Evolutionary conservation across 2,888 invertebrate species (phyloP).

Genomic region (Epistrophella euchroma): DNA sequence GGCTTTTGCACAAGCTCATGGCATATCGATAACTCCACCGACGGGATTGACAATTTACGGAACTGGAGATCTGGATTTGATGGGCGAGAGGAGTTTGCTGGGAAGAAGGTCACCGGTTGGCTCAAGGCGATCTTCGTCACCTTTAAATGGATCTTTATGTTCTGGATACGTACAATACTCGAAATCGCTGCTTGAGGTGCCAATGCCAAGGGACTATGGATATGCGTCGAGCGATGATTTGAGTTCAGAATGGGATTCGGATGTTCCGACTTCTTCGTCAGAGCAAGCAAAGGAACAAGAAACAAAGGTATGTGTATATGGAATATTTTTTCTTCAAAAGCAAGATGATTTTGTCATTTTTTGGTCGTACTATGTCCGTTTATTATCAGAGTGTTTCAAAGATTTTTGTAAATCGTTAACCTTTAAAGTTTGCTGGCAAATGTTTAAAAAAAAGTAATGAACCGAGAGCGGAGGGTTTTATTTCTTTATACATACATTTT

Average conservation of each 20-base stretch:
- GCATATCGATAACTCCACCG: conserved; percentile 79
- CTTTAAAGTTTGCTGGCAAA: background rate
- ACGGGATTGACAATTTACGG: conserved; percentile 49
- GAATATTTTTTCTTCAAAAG: background rate
- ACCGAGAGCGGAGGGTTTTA: too few species aligned
- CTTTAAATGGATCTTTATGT: conserved; percentile 82
- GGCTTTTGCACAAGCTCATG: conserved; percentile 83
- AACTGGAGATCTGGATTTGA: conserved; percentile 58
- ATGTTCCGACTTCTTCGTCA: conserved; percentile 85
- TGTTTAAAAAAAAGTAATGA: too few species aligned
- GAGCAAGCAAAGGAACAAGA: conserved; percentile 71
- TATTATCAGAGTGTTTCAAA: too few species aligned
- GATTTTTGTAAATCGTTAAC: too few species aligned
- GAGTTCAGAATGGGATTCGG: conserved; percentile 96
- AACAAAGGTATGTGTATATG: conserved; percentile 77
- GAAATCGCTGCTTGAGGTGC: conserved; percentile 90
- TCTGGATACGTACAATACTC: conserved; percentile 92
- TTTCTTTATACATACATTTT: too few species aligned
- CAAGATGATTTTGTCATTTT: background rate
- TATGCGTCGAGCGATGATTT: conserved; percentile 96
- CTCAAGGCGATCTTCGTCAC: conserved; percentile 85
- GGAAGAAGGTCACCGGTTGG: conserved; percentile 12
- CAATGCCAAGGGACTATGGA: conserved; percentile 91
- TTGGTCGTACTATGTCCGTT: too few species aligned
- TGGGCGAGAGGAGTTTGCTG: conserved; percentile 43